Evolutionary conservation across 1,140 invertebrate species (phyloP).

Genomic region (Diabrotica undecimpunctata): DNA sequence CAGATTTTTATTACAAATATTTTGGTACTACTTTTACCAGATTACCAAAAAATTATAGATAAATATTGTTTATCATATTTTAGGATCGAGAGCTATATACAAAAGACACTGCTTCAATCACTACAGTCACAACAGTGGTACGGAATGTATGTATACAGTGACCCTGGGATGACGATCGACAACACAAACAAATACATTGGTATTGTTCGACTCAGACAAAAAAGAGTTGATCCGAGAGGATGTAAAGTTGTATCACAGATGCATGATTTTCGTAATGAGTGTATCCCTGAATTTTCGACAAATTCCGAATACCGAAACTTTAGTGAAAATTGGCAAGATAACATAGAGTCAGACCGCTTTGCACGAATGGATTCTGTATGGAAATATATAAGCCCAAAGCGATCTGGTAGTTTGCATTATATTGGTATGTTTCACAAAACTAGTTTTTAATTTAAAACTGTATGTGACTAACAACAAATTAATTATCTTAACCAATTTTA

Average conservation of each 20-base stretch:
- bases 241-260: constrained; percentile 11
- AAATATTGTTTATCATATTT: constrained; percentile 18
- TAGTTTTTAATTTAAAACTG: too few relatives aligned
- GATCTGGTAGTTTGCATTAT: constrained; percentile 19
- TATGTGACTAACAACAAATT: too few relatives aligned
- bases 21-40: too few relatives aligned
- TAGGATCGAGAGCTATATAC: constrained; percentile 30
- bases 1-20: too few relatives aligned
- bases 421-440: constrained; percentile 17
- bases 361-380: constrained; percentile 26
- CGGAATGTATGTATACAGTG: constrained; percentile 22
- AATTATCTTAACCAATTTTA: too few relatives aligned
- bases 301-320: constrained; percentile 18
- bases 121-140: constrained; percentile 33
- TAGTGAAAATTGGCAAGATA: constrained; percentile 19
- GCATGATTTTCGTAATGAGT: constrained; percentile 17
- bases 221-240: constrained; percentile 17
- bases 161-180: constrained; percentile 33
- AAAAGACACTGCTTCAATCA: constrained; percentile 23
- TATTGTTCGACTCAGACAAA: constrained; percentile 31
- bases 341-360: constrained; percentile 2
- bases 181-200: constrained; percentile 33
- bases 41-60: too few relatives aligned
- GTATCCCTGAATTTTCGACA: constrained; percentile 15
- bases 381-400: constrained; percentile 19